A percentile compares a stretch with the other conserved stretches of the same genome.
These are phyloP conservation scores for Sylvicapra grimmia DNA, from an alignment of 2,113 vertebrate genomes.

Conservation along the genomic window DNA sequence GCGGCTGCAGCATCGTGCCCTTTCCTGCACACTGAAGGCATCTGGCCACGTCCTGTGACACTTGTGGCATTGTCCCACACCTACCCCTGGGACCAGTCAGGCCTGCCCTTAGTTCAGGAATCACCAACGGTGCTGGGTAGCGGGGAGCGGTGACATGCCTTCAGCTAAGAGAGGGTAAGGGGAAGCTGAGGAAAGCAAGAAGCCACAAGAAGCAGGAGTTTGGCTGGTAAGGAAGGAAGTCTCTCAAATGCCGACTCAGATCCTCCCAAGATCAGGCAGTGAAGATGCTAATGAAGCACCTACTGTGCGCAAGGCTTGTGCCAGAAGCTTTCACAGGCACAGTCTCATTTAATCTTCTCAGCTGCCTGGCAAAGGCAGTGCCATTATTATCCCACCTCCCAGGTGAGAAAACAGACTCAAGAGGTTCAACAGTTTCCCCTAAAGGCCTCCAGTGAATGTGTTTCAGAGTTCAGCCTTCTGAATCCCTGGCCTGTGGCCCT, in stretches of 20 bases:
- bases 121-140: neutral
- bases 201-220: neutral
- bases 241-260: neutral
- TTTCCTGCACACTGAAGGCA: neutral
- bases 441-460: neutral
- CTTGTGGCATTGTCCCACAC: conserved; percentile 59
- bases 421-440: neutral
- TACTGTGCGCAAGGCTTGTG: neutral
- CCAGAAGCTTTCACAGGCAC: neutral
- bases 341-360: neutral
- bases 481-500: neutral
- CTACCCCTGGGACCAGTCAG: conserved; percentile 16
- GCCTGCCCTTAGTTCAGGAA: conserved; percentile 33
- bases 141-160: neutral
- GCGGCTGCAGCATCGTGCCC: neutral
- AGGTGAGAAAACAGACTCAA: neutral
- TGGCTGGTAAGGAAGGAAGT: neutral
- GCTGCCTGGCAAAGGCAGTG: neutral
- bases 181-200: neutral
- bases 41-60: conserved; percentile 48
- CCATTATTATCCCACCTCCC: neutral
- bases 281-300: neutral
- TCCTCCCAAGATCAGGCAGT: neutral
- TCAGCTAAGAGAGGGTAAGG: neutral
- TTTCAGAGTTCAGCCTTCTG: neutral